Evolutionary conservation across 2,113 vertebrate species (phyloP), one percentile per base, ranked within the genome.

Genomic region (Holacanthus passer): DNA sequence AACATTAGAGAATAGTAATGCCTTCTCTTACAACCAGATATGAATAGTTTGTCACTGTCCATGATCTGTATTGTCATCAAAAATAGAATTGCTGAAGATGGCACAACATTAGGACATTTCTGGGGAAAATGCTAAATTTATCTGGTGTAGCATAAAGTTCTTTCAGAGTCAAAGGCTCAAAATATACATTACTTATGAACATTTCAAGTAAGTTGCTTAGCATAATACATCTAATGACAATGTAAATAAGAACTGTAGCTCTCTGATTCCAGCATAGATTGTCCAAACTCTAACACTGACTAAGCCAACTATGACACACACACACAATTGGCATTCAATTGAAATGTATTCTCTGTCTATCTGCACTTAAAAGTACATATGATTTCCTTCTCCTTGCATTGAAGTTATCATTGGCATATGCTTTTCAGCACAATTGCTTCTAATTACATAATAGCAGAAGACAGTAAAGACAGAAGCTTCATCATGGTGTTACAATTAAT

Each of bases 371-470:
- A 59, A 32, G 35, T 27, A 3, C 6, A 52, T 10, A 1, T 80
- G 0, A 64, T 32, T 71, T 27, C 1, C 35, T 55, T 66, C 1
- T 43, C 7, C 20, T 2, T 62, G 7, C 20, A 32, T 2, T 60
- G 10, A 22, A 22, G 27, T 62, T 22, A 24, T 41, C 27, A 45
- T 5, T 53, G 7, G 20, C 39, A 37, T 2, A 29, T 41, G 13
- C 5, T 20, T 43, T 19, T 66, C n/a, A 22, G 22, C 48, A 39
- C 10, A 72, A 37, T 1, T 52, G 22, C 13, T 22, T 41, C 58
- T 14, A 63, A 52, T 68, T 14, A 64, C 67, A 59, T 20, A 47
- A 65, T 56, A 68, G 53, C 24, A 53, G 5, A 53, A 39, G 20
- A 52, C 7, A 1, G 16, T 17, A 32, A 45, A 22, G 17, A 52